phyloP scores from a whole-genome alignment of 2,113 vertebrate species.

The Myanophis thanlyinensis region DNA sequence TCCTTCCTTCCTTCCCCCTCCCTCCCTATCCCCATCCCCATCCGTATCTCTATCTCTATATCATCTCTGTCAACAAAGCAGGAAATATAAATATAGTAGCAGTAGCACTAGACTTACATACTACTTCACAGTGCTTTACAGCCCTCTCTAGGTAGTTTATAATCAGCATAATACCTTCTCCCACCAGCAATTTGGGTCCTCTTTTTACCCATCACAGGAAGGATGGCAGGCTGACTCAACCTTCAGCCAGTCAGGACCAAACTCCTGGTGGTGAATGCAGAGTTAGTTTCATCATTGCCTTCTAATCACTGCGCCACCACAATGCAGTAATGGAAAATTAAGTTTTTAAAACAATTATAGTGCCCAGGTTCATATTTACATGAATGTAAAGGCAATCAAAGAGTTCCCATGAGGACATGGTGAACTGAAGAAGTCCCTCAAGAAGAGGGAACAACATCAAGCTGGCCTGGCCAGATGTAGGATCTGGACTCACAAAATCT shows the following conservation, averaged over 20 bases:
- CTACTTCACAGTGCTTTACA: too few species aligned
- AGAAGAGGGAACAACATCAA: background rate
- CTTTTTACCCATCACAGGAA: background rate
- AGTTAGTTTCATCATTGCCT: background rate
- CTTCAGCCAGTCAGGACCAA: background rate
- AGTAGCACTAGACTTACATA: background rate
- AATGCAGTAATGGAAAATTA: background rate
- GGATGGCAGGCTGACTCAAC: background rate
- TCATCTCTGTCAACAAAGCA: too few species aligned
- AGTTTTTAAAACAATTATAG: background rate
- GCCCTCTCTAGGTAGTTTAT: too few species aligned
- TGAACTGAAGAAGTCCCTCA: background rate
- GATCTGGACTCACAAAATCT: background rate
- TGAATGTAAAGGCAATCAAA: background rate
- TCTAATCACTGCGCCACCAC: background rate
- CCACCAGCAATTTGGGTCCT: background rate
- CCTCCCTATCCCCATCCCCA: rapidly evolving
- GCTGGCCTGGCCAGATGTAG: background rate
- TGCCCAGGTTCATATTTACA: background rate
- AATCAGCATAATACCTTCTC: too few species aligned
- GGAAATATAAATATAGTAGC: background rate
- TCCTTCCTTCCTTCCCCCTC: too few species aligned
- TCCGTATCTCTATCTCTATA: too few species aligned
- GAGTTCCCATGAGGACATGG: background rate
- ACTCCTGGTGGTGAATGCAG: background rate